phyloP scores from a whole-genome alignment of 2,797 vertebrate genomes.

The Calcarius lapponicus region DNA sequence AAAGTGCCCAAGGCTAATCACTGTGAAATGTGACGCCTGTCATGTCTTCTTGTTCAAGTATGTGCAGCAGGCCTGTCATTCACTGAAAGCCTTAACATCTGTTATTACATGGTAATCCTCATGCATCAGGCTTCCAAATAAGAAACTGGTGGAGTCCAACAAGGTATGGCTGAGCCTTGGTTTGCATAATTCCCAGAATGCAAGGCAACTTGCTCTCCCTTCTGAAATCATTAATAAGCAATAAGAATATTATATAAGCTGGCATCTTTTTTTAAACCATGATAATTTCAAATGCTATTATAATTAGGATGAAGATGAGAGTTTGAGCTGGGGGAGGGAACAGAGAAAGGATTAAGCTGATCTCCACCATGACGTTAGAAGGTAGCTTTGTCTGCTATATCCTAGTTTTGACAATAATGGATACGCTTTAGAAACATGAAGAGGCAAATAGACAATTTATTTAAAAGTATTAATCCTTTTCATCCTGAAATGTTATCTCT shows the following conservation, averaged over 20 bases:
- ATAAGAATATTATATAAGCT: conserved; percentile 71
- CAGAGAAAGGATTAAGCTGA: conserved; percentile 34
- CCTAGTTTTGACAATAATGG: conserved; percentile 6
- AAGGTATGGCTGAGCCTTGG: conserved; percentile 45
- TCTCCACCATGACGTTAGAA: conserved; percentile 36
- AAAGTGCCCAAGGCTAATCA: conserved; percentile 52
- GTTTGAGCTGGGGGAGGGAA: conserved; percentile 54
- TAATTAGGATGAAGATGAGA: conserved; percentile 61
- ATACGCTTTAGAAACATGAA: neutral
- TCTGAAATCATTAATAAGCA: conserved; percentile 71
- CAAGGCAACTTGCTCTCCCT: conserved; percentile 38
- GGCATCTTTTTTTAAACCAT: conserved; percentile 56
- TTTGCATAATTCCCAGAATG: conserved; percentile 69
- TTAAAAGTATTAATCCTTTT: conserved; percentile 54
- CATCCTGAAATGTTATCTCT: conserved; percentile 23
- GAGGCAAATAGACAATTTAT: conserved; percentile 32
- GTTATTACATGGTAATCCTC: conserved; percentile 58
- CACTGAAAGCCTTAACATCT: conserved; percentile 46
- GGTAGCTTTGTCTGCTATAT: conserved; percentile 41
- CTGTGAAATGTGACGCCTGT: conserved; percentile 12
- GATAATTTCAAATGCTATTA: conserved; percentile 61
- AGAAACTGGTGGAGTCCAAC: conserved; percentile 32
- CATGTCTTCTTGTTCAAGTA: conserved; percentile 9
- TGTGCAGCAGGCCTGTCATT: conserved; percentile 31
- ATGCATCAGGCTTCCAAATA: conserved; percentile 2